These are phyloP conservation scores for Actinia equina DNA, from an alignment of 64 coral and sea anemone genomes.

Conservation along the genomic window DNA sequence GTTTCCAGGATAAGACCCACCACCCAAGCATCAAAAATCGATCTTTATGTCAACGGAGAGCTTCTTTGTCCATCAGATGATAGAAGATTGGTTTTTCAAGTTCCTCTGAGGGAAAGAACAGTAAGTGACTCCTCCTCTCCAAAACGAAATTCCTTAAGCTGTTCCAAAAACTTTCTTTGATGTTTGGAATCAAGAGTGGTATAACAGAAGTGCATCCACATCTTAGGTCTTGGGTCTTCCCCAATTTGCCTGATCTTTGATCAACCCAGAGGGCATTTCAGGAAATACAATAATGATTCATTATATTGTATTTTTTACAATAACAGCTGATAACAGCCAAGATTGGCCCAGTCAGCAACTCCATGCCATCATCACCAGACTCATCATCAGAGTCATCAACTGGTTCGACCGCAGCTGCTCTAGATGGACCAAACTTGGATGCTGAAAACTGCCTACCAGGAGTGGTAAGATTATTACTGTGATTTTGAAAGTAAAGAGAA, in stretches of 20 bases:
- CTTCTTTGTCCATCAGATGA: conserved; percentile 90
- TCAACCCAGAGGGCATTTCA: too few relatives aligned
- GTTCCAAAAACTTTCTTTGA: not conserved
- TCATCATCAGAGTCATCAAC: conserved; percentile 96
- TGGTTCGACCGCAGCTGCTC: conserved; percentile 69
- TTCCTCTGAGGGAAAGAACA: conserved; percentile 81
- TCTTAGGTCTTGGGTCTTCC: too few relatives aligned
- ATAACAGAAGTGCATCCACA: too few relatives aligned
- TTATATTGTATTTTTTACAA: not conserved
- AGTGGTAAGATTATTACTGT: conserved; percentile 64
- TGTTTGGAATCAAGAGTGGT: too few relatives aligned
- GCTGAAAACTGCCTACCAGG: conserved; percentile 92
- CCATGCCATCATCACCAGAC: conserved; percentile 98
- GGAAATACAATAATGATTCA: not conserved
- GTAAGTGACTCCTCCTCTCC: conserved; percentile 46
- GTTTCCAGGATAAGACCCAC: conserved; percentile 60
- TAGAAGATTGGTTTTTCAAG: conserved; percentile 87
- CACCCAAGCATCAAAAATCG: conserved; percentile 82
- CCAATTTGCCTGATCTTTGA: too few relatives aligned
- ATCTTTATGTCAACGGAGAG: conserved; percentile 96
- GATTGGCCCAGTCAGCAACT: conserved; percentile 79
- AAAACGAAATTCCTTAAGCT: not conserved
- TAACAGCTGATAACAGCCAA: conserved; percentile 93
- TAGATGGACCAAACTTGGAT: conserved; percentile 95
- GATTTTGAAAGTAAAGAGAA: too few relatives aligned